These are phyloP conservation scores for Eulacestoma nigropectus DNA, from an alignment of 2,113 vertebrate genomes.

Conservation along the genomic window DNA sequence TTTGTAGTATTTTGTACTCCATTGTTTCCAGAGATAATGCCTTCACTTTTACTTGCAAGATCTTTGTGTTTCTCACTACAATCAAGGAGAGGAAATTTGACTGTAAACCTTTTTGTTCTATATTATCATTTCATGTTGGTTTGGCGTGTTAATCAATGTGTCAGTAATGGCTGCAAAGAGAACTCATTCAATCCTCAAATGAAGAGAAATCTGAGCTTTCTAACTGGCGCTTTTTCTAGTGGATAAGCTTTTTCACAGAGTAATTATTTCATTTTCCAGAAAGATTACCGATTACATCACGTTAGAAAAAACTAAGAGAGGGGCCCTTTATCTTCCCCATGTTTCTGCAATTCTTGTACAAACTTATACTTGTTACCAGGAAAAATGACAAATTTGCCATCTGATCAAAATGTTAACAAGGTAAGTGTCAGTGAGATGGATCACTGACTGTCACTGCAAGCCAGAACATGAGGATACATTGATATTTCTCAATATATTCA, in stretches of 20 bases:
- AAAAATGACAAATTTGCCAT: slow-evolving; percentile 88
- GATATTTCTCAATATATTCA: slow-evolving; percentile 88
- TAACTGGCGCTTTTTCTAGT: slow-evolving; percentile 56
- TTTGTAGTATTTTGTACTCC: background rate
- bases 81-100: slow-evolving; percentile 13
- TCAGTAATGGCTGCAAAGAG: slow-evolving; percentile 44
- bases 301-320: slow-evolving; percentile 58
- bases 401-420: slow-evolving; percentile 94
- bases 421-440: slow-evolving; percentile 91
- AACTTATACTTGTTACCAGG: slow-evolving; percentile 80
- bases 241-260: slow-evolving; percentile 61
- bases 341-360: slow-evolving; percentile 77
- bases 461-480: slow-evolving; percentile 87
- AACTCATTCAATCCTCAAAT: slow-evolving; percentile 60
- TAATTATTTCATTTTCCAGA: slow-evolving; percentile 74
- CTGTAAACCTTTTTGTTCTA: slow-evolving; percentile 18
- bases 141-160: slow-evolving; percentile 68
- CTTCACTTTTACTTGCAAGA: background rate
- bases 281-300: slow-evolving; percentile 75
- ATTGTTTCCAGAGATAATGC: background rate
- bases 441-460: slow-evolving; percentile 82
- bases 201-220: slow-evolving; percentile 71
- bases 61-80: background rate
- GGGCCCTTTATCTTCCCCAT: slow-evolving; percentile 69
- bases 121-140: slow-evolving; percentile 31